Base-by-base conservation (phyloP, 1,140 invertebrate genomes). In the Drosophila simulans region DNA sequence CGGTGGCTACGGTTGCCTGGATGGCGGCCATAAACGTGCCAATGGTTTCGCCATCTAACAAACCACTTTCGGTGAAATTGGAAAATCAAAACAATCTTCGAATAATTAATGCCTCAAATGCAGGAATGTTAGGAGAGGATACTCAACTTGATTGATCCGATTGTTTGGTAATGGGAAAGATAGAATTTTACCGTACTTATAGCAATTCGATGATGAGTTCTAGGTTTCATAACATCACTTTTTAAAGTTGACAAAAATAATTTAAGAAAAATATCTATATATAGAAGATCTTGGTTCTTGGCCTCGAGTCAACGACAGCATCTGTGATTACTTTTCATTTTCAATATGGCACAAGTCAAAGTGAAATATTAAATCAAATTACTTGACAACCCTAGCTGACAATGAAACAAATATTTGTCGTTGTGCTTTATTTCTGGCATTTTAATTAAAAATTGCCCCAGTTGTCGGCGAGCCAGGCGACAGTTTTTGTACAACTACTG, bases 361-460 rank as follows among this genome's bases (percentile, higher is more conserved):
- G 35, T 40, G 43, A 51, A 68, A 77, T 64, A 77, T 69, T 51
- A 76, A 76, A 75, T 75, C 53, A 75, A 63, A 66, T 75, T 75
- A 66, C 59, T 80, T 52, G 77, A 49, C 71, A 64, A 75, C 66
- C 57, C 72, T 49, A 11, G 43, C 65, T 70, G 73, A 57, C 78
- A 77, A 60, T 72, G 72, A 77, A 81, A 73, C 57, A 81, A 73
- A 58, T 72, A 80, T 66, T 57, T 63, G 55, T 46, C 40, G 42
- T 22, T 60, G 45, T 45, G 60, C 73, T 62, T 66, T 80, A 56
- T 77, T 77, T 77, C 60, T 57, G 77, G 65, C 76, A 64, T 77
- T 81, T 82, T 73, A 72, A 81, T 81, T 72, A 81, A 73, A 81
- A 77, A 55, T 53, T 77, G 79, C 35, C 79, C 79, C 56, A 77